phyloP scores from a whole-genome alignment of 1,140 invertebrate species.

The Drosophila repletoides region DNA sequence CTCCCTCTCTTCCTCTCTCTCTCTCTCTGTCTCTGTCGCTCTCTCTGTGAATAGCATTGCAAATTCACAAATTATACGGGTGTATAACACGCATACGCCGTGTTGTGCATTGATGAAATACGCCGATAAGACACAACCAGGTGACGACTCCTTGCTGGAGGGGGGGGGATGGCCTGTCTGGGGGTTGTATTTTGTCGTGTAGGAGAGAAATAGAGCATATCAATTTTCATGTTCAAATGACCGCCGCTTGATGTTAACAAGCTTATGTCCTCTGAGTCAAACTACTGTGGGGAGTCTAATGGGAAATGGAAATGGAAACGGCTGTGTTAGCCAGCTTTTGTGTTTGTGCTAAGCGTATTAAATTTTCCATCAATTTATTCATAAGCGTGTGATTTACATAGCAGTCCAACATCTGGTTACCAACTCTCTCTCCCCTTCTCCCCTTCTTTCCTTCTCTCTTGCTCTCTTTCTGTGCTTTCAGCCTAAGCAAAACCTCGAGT shows the following conservation, averaged over 20 bases:
- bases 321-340: neutral
- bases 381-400: slow-evolving; percentile 36
- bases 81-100: slow-evolving; percentile 47
- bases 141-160: neutral
- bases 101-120: slow-evolving; percentile 46
- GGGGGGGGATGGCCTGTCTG: neutral
- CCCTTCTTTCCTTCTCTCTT: neutral
- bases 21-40: no score
- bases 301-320: neutral
- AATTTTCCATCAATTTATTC: slow-evolving; percentile 41
- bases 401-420: slow-evolving; percentile 12
- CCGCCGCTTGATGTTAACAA: slow-evolving; percentile 27
- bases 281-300: neutral
- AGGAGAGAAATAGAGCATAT: slow-evolving; percentile 23
- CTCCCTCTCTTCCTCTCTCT: no score
- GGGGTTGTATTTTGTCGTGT: slow-evolving; percentile 27
- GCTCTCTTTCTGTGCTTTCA: neutral
- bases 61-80: slow-evolving; percentile 48
- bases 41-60: slow-evolving; percentile 46
- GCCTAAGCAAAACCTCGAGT: no score
- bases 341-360: slow-evolving; percentile 26
- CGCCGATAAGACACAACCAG: slow-evolving; percentile 34
- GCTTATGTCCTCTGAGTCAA: slow-evolving; percentile 15
- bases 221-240: slow-evolving; percentile 25
- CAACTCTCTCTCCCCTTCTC: neutral